Conservation (phyloP, 2,797 vertebrate species). For the Sebastolobus alascanus region DNA sequence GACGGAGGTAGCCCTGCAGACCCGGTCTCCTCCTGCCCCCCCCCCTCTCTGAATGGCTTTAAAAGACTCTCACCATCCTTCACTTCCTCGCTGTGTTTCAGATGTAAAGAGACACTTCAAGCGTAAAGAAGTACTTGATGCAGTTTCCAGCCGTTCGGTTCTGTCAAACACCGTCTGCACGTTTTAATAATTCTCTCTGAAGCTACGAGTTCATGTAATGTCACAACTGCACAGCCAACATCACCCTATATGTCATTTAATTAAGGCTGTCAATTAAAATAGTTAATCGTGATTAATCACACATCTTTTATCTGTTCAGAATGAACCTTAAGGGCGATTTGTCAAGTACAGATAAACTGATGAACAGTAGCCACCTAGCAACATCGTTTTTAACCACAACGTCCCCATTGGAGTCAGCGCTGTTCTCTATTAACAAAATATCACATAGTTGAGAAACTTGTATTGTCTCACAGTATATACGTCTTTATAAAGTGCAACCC, state of each 20-base stretch:
- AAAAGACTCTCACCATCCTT: constrained; percentile 26
- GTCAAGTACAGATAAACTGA: too few species aligned
- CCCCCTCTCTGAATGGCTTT: constrained; percentile 37
- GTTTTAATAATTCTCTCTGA: background rate
- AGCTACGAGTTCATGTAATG: background rate
- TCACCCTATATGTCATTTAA: background rate
- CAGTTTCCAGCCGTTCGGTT: background rate
- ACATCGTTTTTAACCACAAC: too few species aligned
- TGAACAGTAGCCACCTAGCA: too few species aligned
- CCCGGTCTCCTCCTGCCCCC: constrained; percentile 30
- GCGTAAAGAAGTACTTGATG: constrained; percentile 1
- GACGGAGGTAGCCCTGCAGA: constrained; percentile 55
- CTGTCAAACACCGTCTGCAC: background rate
- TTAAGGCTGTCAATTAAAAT: too few species aligned
- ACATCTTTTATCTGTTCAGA: too few species aligned
- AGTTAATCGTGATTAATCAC: too few species aligned
- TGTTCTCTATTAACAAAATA: too few species aligned
- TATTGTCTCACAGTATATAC: too few species aligned
- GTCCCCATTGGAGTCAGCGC: too few species aligned
- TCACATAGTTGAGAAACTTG: too few species aligned
- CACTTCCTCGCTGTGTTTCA: background rate
- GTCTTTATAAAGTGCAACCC: background rate
- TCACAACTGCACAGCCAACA: background rate
- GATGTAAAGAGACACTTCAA: constrained; percentile 24
- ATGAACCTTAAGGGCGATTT: too few species aligned